These are phyloP conservation scores for Manis javanica DNA, from an alignment of 2,797 vertebrate genomes.

Conservation along the genomic window DNA sequence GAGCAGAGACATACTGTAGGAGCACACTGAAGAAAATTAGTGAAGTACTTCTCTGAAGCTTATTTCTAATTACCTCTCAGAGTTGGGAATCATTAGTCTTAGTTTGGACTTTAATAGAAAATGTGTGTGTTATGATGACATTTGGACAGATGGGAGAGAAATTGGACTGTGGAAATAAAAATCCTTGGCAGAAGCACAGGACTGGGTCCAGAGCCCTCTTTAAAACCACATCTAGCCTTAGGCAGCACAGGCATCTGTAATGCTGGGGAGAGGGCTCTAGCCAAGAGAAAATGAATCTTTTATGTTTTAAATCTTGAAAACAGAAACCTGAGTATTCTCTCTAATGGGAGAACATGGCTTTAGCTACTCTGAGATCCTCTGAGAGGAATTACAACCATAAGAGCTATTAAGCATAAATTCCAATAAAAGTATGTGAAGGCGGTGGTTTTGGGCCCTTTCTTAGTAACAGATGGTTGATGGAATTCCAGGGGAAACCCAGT, in stretches of 20 bases:
- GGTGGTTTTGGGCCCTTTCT: background rate
- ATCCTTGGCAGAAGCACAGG: background rate
- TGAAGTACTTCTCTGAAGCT: background rate
- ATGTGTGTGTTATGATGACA: background rate
- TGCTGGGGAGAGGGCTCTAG: background rate
- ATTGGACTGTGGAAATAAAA: background rate
- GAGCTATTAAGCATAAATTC: background rate
- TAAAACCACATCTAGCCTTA: background rate
- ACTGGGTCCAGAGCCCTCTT: background rate
- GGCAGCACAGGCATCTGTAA: background rate
- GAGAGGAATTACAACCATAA: background rate
- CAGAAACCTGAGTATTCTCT: background rate
- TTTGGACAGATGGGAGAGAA: background rate
- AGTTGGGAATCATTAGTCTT: background rate
- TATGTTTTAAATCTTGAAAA: background rate
- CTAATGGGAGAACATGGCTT: background rate
- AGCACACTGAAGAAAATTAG: background rate
- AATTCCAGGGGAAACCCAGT: background rate
- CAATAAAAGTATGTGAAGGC: background rate
- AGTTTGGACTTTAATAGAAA: constrained; percentile 31
- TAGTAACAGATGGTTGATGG: background rate
- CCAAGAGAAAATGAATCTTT: background rate
- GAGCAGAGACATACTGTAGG: background rate
- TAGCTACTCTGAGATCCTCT: background rate
- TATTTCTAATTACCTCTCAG: background rate